These are phyloP conservation scores for Acanthurus lineatus DNA, from an alignment of 2,797 vertebrate species.

Conservation along the genomic window DNA sequence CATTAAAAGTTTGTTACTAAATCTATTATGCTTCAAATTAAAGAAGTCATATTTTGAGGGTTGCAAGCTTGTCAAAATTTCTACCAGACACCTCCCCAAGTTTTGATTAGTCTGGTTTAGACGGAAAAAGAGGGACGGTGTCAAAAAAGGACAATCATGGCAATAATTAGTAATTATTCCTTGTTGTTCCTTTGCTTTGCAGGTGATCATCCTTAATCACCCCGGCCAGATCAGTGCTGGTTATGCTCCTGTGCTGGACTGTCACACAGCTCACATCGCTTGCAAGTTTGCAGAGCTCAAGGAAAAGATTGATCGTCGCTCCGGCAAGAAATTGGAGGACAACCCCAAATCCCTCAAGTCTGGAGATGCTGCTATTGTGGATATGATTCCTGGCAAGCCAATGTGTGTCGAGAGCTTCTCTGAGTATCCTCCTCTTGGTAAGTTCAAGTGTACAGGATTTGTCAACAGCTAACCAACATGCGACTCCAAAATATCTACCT, in stretches of 20 bases:
- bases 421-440: conserved; percentile 94
- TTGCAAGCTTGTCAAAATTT: not conserved
- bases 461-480: not conserved
- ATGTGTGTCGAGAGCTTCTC: conserved; percentile 98
- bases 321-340: conserved; percentile 95
- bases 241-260: conserved; percentile 96
- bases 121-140: not conserved
- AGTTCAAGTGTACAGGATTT: conserved; percentile 60
- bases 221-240: conserved; percentile 94
- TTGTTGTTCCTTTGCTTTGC: conserved; percentile 33
- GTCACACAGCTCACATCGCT: conserved; percentile 95
- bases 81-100: not conserved
- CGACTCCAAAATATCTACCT: not conserved
- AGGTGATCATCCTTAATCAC: conserved; percentile 97
- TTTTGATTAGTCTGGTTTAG: not conserved
- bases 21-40: conserved; percentile 16
- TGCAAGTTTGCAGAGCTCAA: conserved; percentile 95
- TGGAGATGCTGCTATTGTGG: conserved; percentile 94
- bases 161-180: not conserved
- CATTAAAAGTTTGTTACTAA: not conserved
- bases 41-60: not conserved
- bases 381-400: conserved; percentile 94
- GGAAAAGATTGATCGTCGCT: conserved; percentile 95
- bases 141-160: not conserved
- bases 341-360: conserved; percentile 93